Percentiles rank a stretch among this genome's conserved stretches.
phyloP scores from a whole-genome alignment of 1,140 invertebrate species.

The Drosophila albomicans region DNA sequence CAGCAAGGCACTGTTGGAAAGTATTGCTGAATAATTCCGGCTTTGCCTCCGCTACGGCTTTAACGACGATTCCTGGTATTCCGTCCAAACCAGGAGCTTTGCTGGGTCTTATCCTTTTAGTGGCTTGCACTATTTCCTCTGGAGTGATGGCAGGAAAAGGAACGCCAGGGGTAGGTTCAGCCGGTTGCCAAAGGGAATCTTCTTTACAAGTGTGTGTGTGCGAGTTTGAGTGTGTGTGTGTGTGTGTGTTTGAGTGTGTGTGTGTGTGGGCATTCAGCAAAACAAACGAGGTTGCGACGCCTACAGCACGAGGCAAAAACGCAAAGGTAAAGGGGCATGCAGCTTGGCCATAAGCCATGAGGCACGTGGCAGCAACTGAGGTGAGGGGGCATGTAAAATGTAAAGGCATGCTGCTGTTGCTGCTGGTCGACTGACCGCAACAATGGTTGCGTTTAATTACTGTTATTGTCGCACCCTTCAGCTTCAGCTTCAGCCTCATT shows the following conservation, averaged over 20 bases:
- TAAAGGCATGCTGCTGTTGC: conserved; percentile 34
- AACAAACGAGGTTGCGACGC: conserved; percentile 60
- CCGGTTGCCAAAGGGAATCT: too few relatives aligned
- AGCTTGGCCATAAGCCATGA: conserved; percentile 9
- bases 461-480: conserved; percentile 80
- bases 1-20: too few relatives aligned
- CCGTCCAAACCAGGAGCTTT: too few relatives aligned
- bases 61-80: too few relatives aligned
- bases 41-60: too few relatives aligned
- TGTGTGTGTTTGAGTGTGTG: conserved; percentile 10
- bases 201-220: too few relatives aligned
- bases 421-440: conserved; percentile 72
- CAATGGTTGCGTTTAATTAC: conserved; percentile 80
- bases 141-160: too few relatives aligned
- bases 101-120: too few relatives aligned
- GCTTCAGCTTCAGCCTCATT: conserved; percentile 61
- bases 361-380: conserved; percentile 27
- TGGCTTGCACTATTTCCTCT: too few relatives aligned
- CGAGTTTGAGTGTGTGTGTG: too few relatives aligned
- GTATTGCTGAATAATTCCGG: too few relatives aligned
- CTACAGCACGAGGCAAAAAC: conserved; percentile 3
- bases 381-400: conserved; percentile 4
- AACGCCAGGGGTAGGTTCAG: too few relatives aligned
- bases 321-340: not conserved
- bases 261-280: conserved; percentile 59